Evolutionary conservation across 35 echinoderm and acorn worm species (phyloP).

Genomic region (Amphiura filiformis): DNA sequence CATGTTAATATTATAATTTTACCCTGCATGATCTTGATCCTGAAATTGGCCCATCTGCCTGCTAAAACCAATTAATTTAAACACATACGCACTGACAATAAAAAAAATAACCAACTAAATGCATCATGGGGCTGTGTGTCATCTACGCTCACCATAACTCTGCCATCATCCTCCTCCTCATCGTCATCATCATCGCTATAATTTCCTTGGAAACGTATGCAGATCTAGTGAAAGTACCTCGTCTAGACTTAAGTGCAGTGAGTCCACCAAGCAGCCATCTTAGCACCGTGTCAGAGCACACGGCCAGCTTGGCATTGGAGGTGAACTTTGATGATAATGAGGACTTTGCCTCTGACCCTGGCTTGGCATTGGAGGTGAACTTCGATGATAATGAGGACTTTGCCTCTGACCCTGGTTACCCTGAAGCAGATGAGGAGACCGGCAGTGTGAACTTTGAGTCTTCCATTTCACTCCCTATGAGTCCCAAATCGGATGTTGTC

Average conservation of each 20-base stretch:
- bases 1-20: too few species aligned
- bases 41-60: not conserved
- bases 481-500: not conserved
- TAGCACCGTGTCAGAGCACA: not conserved
- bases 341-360: not conserved
- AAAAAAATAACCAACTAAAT: not conserved
- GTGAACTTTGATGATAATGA: not conserved
- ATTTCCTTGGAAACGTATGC: slow-evolving; percentile 8
- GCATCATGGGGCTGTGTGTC: not conserved
- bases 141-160: not conserved
- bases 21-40: too few species aligned
- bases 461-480: slow-evolving; percentile 17
- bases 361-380: not conserved
- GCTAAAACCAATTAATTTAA: not conserved
- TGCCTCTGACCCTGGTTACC: not conserved
- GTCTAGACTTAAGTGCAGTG: not conserved
- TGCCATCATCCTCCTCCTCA: not conserved
- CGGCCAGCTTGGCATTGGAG: not conserved
- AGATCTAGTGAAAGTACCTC: not conserved
- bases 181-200: not conserved
- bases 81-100: not conserved
- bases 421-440: too few species aligned
- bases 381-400: not conserved
- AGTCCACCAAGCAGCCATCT: not conserved
- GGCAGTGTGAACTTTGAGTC: slow-evolving; percentile 60